Base-by-base conservation (phyloP, 2,113 vertebrate genomes). In the Xenopus borealis region DNA sequence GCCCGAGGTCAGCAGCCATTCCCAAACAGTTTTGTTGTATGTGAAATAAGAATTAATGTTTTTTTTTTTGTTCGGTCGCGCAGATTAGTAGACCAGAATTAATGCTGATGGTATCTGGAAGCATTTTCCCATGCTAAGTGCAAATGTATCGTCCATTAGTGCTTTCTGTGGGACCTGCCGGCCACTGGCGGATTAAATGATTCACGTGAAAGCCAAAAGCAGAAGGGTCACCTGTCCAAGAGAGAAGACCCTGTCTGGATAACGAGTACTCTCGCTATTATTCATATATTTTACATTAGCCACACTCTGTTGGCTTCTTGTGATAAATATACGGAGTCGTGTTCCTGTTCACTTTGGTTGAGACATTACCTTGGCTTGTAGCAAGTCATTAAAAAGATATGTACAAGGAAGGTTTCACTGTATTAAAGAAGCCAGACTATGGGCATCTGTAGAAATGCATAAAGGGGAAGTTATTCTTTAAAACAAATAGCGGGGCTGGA, bases 91-190 rank as follows among this genome's bases (percentile, higher is more conserved):
- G 72, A 75, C 72, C 72, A 68, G 72, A 75, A 75, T 62, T 75
- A 75, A 75, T 75, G 44, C 61, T 47, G 66, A 62, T 62, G 65
- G 72, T 69, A 75, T 75, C 55, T 69, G 45, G 20, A 62, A 75
- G 27, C 72, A 68, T 75, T 75, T 69, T 69, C 72, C 64, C 52
- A 62, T 68, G 72, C 72, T 75, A 69, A 75, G 72, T 75, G 72
- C 66, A 75, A 75, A 75, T 75, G 72, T 75, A 75, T 40, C 18
- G 44, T 75, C 72, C 72, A 75, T 75, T 75, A 75, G 72, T 75
- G 72, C 45, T 52, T 62, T 57, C 72, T 62, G 44, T 62, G 66
- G 72, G 72, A 68, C 44, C 58, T 40, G 8, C 18, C 11, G 65
- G 58, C 57, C 72, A 62, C 72, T 46, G 57, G 72, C 69, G 72